Evolutionary conservation across 1,140 invertebrate species (phyloP), one percentile per base, ranked within the genome.

Genomic region (Lordiphosa collinella): DNA sequence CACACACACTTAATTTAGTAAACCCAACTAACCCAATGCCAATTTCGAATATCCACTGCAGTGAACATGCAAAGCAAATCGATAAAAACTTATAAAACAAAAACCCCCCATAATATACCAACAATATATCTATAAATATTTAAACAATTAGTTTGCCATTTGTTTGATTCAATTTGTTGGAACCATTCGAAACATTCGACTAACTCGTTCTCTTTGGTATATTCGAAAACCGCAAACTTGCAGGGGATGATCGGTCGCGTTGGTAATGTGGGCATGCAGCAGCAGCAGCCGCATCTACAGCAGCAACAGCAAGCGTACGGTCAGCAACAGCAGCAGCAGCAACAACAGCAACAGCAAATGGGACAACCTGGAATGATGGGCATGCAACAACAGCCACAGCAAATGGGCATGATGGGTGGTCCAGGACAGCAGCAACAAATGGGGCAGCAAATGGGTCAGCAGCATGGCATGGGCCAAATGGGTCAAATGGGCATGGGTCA

Each of bases 191-290:
- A 29, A 12, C 32, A 69, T 13, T 38, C 66, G 41, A 82, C 78
- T 82, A 82, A 82, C 70, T 50, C 47, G 46, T 10, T 53, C 41
- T 76, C 36, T 80, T 76, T 72, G 61, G 54, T 76, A 57, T 61
- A 56, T 68, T 82, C 65, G 78, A 67, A 44, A 51, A 46, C 31
- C 49, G 67, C 52, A 63, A 78, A 70, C 72, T 80, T 88, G 52
- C 87, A 91, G 91, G 90, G 90, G 91, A 92, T 89, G 86, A 87
- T 90, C 91, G 91, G 90, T 90, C 91, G 79, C 91, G 91, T 88
- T 92, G 92, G 91, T 92, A 92, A 91, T 92, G 91, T 91, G 88
- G 89, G 89, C 53, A 87, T 88, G 80, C 89, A 90, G 43, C 89
- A 89, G 37, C 89, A 89, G 52, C 88, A 89, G 47, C 80, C 84